These are phyloP conservation scores for Leptinotarsa rubiginosa DNA, from an alignment of 2,888 invertebrate genomes.

Conservation along the genomic window DNA sequence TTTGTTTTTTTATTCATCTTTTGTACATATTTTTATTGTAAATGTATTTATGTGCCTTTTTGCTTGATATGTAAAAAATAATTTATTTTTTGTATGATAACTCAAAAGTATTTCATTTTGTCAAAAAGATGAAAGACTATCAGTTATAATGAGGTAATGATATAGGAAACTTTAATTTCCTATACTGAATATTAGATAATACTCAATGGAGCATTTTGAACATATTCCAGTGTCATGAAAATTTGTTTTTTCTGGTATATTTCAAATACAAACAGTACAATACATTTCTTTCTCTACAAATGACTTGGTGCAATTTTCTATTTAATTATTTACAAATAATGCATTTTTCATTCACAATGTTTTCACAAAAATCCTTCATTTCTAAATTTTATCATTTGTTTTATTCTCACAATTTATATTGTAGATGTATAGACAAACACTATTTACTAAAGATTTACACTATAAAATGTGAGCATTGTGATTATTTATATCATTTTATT, in stretches of 20 bases:
- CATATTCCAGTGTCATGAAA: not conserved
- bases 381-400: slow-evolving; percentile 1
- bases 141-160: not conserved
- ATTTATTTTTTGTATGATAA: slow-evolving; percentile 38
- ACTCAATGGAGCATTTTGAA: slow-evolving; percentile 23
- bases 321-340: slow-evolving; percentile 17
- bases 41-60: slow-evolving; percentile 43
- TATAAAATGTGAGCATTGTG: slow-evolving; percentile 33
- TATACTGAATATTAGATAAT: slow-evolving; percentile 6
- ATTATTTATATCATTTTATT: slow-evolving; percentile 42
- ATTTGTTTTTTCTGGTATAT: slow-evolving; percentile 6
- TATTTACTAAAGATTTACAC: slow-evolving; percentile 3
- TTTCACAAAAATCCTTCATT: not conserved
- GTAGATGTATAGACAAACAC: slow-evolving; percentile 1
- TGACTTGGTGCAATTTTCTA: slow-evolving; percentile 21
- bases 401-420: slow-evolving; percentile 6
- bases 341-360: slow-evolving; percentile 6
- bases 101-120: slow-evolving; percentile 30
- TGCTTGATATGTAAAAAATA: slow-evolving; percentile 44
- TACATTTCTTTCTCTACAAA: slow-evolving; percentile 18
- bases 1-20: slow-evolving; percentile 45
- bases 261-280: slow-evolving; percentile 2
- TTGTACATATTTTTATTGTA: slow-evolving; percentile 46
- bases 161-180: slow-evolving; percentile 5
- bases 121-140: not conserved